Percentiles rank a stretch among this genome's conserved stretches.
Evolutionary conservation across 1,140 invertebrate genomes (phyloP).

Genomic region (Philopotamus ludificatus): DNA sequence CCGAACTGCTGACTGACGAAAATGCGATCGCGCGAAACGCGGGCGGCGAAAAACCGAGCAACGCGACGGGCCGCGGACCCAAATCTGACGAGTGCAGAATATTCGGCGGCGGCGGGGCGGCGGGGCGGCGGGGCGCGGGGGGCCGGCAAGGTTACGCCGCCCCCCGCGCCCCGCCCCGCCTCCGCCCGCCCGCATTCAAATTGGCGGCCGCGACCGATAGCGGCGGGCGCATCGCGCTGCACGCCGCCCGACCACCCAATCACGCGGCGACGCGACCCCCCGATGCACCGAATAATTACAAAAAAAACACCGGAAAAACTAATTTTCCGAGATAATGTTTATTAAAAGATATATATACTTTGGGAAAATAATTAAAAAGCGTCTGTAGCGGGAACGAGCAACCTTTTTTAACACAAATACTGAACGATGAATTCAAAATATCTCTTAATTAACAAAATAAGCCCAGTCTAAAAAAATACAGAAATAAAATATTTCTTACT

Average conservation of each 20-base stretch:
- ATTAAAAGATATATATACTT: no score
- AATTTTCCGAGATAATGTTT: no score
- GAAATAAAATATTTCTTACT: no score
- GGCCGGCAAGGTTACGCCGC: constrained; percentile 28
- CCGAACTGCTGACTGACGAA: neutral
- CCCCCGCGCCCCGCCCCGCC: constrained; percentile 43
- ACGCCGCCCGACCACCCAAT: neutral
- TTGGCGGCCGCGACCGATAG: neutral
- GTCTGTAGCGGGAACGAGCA: no score
- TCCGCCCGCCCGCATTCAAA: neutral
- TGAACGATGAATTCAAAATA: no score
- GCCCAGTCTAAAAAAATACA: no score
- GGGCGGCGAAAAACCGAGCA: neutral
- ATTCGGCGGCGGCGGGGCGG: constrained; percentile 14
- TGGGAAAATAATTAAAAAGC: no score
- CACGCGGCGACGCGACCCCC: neutral
- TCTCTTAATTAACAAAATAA: no score
- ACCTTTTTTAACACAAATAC: no score
- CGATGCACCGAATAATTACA: constrained; percentile 6
- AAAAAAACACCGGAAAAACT: no score
- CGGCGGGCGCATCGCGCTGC: neutral
- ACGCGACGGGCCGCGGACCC: constrained; percentile 23
- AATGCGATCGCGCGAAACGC: neutral
- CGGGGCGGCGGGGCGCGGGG: neutral
- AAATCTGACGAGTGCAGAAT: constrained; percentile 42